Evolutionary conservation across 2,113 vertebrate species (phyloP).

Genomic region (Sebastes fasciatus): DNA sequence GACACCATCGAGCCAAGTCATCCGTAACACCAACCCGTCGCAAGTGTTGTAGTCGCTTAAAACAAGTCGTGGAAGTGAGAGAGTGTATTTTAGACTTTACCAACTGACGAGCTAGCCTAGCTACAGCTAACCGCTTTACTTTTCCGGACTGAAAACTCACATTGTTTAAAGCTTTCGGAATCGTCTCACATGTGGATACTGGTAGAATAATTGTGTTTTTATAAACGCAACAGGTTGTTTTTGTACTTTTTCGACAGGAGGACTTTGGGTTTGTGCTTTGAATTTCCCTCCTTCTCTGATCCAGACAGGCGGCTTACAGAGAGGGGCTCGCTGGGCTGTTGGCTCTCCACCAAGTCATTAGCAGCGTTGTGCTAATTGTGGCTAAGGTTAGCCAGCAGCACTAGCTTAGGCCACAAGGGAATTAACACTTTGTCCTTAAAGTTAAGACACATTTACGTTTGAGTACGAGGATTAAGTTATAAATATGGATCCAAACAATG

Average conservation of each 20-base stretch:
- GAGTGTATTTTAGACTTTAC: conserved; percentile 23
- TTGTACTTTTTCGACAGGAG: conserved; percentile 9
- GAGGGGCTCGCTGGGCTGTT: conserved; percentile 43
- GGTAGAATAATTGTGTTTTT: background rate
- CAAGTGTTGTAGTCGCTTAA: conserved; percentile 14
- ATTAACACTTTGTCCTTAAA: background rate
- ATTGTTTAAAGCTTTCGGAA: background rate
- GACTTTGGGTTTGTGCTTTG: conserved; percentile 70
- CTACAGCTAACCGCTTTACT: conserved; percentile 70
- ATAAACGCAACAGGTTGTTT: conserved; percentile 29
- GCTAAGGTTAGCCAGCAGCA: conserved; percentile 62
- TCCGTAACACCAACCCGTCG: conserved; percentile 17
- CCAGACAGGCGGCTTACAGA: conserved; percentile 51
- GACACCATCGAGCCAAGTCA: background rate
- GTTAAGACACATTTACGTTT: background rate
- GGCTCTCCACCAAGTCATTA: conserved; percentile 70
- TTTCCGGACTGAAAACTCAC: conserved; percentile 24
- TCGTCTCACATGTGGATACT: background rate
- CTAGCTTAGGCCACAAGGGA: conserved; percentile 36
- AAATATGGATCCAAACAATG: conserved; percentile 82
- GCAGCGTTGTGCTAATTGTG: conserved; percentile 68
- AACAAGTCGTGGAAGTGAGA: conserved; percentile 44
- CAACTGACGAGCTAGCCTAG: conserved; percentile 54
- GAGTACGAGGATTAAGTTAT: conserved; percentile 37
- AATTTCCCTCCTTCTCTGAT: conserved; percentile 85